Evolutionary conservation across 2,113 vertebrate species (phyloP), one percentile per base, ranked within the genome.

Genomic region (Strix aluco): DNA sequence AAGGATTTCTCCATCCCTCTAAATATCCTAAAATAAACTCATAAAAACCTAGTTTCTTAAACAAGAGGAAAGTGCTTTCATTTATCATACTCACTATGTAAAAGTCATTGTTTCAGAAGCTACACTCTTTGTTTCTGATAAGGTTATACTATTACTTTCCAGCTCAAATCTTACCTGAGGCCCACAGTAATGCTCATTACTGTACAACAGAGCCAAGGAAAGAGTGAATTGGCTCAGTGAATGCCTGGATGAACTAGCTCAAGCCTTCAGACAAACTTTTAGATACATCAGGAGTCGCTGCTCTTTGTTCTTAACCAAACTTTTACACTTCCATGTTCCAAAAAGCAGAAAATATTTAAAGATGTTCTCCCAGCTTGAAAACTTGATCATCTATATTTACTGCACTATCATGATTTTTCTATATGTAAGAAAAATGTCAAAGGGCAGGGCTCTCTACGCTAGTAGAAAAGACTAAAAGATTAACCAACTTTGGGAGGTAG

Each of bases 21-120:
- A 93, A 90, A 94, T 88, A 93, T 92, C 61, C 55, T 67, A 85
- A 78, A 91, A 85, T 95, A 95, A 97, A 92, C 88, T 96, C 82
- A 93, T 92, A 96, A 87, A 94, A 90, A 55, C 17, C n/a, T 78
- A 75, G 82, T 81, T 81, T 96, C 73, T 96, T 92, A 97, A 96
- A 94, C 40, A 94, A 84, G 55, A 61, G 55, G 47, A 81, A 84
- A 94, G 54, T 93, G 38, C 73, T 92, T 95, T 91, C 85, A 91
- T 94, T 92, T 96, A 90, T 96, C 87, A 96, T 57, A 44, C 42
- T 90, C 59, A 55, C 49, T 70, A n/a, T 84, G 62, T 86, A 57
- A 83, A 96, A 96, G 78, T 92, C 85, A 88, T 80, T 67, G 85
- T 85, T 91, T 94, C 86, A 94, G 66, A 72, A 87, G 49, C 58